Evolutionary conservation across 2,888 invertebrate genomes (phyloP).

Genomic region (Mesoligia furuncula): DNA sequence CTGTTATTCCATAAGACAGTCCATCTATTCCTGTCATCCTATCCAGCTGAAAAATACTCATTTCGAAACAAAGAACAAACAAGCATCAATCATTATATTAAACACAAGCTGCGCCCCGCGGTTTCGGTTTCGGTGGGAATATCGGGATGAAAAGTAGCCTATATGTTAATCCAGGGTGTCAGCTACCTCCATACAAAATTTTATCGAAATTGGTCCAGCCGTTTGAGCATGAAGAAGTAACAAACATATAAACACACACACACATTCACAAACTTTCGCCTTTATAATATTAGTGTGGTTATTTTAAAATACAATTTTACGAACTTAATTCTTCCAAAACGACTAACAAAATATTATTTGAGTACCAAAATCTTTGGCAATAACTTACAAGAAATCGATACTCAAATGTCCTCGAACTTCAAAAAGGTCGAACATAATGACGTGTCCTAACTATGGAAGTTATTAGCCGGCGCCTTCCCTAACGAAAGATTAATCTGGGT

Average conservation of each 20-base stretch:
- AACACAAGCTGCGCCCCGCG: neutral
- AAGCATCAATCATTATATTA: neutral
- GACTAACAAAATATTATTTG: slow-evolving; percentile 10
- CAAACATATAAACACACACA: no score
- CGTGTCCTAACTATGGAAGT: slow-evolving; percentile 55
- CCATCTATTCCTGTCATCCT: no score
- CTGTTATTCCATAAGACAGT: no score
- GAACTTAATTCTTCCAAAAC: neutral
- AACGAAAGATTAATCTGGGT: slow-evolving; percentile 51
- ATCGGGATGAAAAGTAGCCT: no score
- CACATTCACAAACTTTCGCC: no score
- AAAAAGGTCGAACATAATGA: slow-evolving; percentile 44
- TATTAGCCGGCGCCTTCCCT: slow-evolving; percentile 44
- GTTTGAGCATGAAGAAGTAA: no score
- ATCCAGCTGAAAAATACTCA: neutral
- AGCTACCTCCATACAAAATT: no score
- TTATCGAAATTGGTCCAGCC: no score
- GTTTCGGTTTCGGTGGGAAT: no score
- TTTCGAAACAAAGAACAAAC: neutral
- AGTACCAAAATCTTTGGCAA: neutral
- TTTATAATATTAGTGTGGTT: no score
- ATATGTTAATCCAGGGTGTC: no score
- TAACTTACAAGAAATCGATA: slow-evolving; percentile 42
- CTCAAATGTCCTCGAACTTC: slow-evolving; percentile 17
- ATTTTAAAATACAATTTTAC: neutral